Base-by-base conservation (phyloP, 92 coral and sea anemone genomes). In the Muricea muricata region DNA sequence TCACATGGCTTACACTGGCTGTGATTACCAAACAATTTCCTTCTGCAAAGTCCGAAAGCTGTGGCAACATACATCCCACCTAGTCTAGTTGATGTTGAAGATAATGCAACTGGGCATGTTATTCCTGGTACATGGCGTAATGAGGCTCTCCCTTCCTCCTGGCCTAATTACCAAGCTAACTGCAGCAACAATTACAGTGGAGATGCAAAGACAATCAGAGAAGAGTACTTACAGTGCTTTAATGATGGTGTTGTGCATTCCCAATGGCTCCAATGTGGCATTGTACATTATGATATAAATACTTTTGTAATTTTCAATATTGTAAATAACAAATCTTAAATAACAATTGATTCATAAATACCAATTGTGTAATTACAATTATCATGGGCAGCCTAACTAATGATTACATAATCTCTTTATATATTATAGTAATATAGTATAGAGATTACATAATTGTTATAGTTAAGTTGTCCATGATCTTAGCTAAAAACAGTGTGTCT, bases 11-110 rank as follows among this genome's bases (percentile, higher is more conserved):
- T 15, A 41, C 50, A n/a, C 86, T 86, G 33, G 86, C 89, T 34
- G 69, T 84, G 7, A 33, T 86, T 31, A 79, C 81, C 46, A 47
- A 85, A 80, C 54, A 86, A 80, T 45, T 86, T 68, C 65, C 72
- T 80, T 42, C n/a, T 60, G 28, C 9, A 23, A 14, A 4, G 34
- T 60, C 33, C 1, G 9, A 34, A 60, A 60, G 17, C 32, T 60
- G 32, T 24, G 34, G 34, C 9, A 18, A 60, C 32, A 13, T 60
- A 60, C 14, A 28, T 28, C 14, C 68, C 68, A 60, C 12, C 32
- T 15, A 24, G 26, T 24, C 34, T 60, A 23, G 68, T 60, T 60
- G 68, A 60, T 21, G 32, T 28, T 60, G 68, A 60, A 28, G 68
- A 60, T 18, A 15, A 17, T 15, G 28, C 2, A 10, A 1, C 65